Conservation (phyloP, 2,113 vertebrate genomes). For the Callocephalon fimbriatum region DNA sequence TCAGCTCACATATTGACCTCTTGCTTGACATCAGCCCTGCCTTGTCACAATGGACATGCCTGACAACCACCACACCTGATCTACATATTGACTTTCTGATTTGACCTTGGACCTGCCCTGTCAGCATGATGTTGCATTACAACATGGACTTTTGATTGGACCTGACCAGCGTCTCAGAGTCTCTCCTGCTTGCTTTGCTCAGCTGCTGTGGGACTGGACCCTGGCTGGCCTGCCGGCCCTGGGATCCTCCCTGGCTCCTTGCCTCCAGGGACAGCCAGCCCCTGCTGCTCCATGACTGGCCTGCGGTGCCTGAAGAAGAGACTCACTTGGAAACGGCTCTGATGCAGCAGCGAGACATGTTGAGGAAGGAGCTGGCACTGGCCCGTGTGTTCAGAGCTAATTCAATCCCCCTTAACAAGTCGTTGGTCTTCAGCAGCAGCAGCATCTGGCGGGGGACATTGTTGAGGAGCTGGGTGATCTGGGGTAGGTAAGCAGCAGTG, state of each 20-base stretch:
- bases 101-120: not conserved
- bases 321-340: conserved; percentile 87
- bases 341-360: conserved; percentile 95
- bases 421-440: conserved; percentile 96
- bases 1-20: not conserved
- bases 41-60: not conserved
- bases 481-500: conserved; percentile 88
- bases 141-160: not conserved
- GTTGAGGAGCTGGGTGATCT: conserved; percentile 94
- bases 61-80: not conserved
- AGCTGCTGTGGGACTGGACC: not conserved
- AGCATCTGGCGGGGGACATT: conserved; percentile 93
- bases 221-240: not conserved
- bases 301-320: not conserved
- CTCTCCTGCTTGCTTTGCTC: not conserved
- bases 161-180: not conserved
- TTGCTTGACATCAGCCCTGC: not conserved
- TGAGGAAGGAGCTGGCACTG: conserved; percentile 93
- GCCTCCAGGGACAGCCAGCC: not conserved
- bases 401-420: conserved; percentile 93
- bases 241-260: not conserved
- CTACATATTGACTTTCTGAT: not conserved
- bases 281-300: not conserved
- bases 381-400: conserved; percentile 87
- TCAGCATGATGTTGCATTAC: not conserved